Conservation (phyloP, 2,113 vertebrate species). For the Thomomys bottae region DNA sequence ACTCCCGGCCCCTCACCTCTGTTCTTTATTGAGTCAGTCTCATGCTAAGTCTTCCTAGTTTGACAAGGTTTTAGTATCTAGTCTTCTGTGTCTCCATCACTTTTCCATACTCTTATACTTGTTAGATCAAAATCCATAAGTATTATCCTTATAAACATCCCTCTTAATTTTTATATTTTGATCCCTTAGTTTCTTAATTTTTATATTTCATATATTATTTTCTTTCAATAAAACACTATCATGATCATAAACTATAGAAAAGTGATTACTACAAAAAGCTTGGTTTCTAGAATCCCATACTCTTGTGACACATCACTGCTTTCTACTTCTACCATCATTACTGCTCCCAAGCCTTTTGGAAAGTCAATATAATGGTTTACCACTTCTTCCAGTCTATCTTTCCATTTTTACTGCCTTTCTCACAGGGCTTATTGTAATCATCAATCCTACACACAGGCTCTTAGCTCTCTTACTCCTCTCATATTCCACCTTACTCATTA, state of each 20-base stretch:
- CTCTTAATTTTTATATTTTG: neutral
- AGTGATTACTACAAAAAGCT: slow-evolving; percentile 13
- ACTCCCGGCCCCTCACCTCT: neutral
- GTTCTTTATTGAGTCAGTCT: neutral
- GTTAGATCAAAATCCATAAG: slow-evolving; percentile 10
- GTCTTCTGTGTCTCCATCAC: neutral
- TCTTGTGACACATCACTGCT: neutral
- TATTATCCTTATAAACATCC: neutral
- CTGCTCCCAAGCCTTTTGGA: neutral
- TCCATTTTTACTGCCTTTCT: neutral
- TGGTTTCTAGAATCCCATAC: neutral
- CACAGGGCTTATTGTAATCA: neutral
- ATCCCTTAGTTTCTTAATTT: neutral
- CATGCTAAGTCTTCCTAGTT: slow-evolving; percentile 21
- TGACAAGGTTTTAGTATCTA: neutral
- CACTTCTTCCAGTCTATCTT: neutral
- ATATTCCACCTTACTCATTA: neutral
- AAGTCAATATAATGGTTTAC: neutral
- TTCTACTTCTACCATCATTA: neutral
- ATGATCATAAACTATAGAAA: neutral
- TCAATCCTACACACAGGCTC: neutral
- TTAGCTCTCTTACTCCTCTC: neutral
- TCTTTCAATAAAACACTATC: neutral
- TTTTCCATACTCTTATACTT: neutral
- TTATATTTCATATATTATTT: slow-evolving; percentile 15